Percentiles rank a stretch among this genome's conserved stretches.
These are phyloP conservation scores for Peromyscus attwateri DNA, from an alignment of 2,797 vertebrate species.

Conservation along the genomic window DNA sequence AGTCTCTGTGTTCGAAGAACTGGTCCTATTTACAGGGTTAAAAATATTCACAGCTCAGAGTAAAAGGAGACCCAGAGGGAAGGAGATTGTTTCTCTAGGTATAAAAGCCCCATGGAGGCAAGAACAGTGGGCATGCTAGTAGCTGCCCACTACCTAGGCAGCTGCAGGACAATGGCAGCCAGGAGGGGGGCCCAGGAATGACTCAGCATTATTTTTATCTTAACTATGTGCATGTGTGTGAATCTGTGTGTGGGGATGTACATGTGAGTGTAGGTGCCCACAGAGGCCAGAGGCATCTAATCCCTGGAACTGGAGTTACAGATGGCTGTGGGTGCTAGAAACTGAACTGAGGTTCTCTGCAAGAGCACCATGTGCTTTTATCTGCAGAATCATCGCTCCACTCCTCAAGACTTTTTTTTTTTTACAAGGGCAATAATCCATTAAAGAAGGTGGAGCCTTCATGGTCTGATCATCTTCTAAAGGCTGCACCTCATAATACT, in stretches of 20 bases:
- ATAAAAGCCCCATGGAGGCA: conserved; percentile 20
- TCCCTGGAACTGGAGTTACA: not conserved
- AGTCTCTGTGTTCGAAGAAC: conserved; percentile 92
- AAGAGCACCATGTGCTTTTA: not conserved
- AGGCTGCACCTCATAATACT: not conserved
- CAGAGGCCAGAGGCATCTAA: not conserved
- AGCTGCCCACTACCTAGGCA: not conserved
- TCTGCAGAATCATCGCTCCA: not conserved
- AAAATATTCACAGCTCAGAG: conserved; percentile 91
- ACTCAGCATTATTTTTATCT: not conserved
- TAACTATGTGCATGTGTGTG: not conserved
- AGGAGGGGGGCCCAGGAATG: not conserved
- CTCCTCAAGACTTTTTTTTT: not conserved
- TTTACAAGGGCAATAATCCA: not conserved
- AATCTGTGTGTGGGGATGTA: not conserved
- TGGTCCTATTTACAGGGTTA: conserved; percentile 92
- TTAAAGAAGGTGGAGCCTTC: not conserved
- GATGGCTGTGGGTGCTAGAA: not conserved
- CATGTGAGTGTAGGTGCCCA: not conserved
- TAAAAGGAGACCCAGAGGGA: conserved; percentile 76
- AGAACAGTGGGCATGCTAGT: conserved; percentile 65
- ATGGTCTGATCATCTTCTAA: not conserved
- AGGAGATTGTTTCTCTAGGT: conserved; percentile 33
- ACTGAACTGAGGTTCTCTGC: not conserved
- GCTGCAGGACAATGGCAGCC: conserved; percentile 4